phyloP scores from a whole-genome alignment of 2,113 vertebrate genomes.

The Charadrius vociferus region DNA sequence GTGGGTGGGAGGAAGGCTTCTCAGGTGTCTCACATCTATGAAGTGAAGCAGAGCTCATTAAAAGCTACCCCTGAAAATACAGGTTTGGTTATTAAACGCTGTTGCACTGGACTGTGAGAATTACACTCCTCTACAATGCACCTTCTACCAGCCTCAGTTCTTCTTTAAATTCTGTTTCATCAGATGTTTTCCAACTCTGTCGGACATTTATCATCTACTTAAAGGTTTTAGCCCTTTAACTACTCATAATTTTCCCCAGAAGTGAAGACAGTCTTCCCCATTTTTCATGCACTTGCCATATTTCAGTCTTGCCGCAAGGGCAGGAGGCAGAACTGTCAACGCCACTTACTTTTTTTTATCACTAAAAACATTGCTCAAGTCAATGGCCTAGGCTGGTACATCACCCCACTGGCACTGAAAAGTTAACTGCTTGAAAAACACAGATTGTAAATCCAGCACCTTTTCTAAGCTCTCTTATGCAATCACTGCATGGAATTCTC shows the following conservation, averaged over 20 bases:
- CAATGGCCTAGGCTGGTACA: background rate
- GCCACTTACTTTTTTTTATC: background rate
- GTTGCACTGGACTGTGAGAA: background rate
- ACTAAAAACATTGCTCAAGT: background rate
- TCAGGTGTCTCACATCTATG: background rate
- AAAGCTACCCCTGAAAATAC: background rate
- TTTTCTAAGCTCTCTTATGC: background rate
- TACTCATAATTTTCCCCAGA: background rate
- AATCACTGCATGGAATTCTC: background rate
- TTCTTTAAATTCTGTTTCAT: background rate
- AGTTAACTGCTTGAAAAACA: background rate
- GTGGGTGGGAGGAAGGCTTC: fast-evolving
- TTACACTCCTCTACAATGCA: background rate
- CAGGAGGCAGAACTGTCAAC: background rate
- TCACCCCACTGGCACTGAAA: background rate
- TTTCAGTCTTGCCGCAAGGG: background rate
- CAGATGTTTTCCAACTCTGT: background rate
- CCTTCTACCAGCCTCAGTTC: background rate
- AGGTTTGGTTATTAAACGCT: background rate
- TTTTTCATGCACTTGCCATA: background rate
- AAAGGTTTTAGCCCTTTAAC: background rate
- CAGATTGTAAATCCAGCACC: background rate
- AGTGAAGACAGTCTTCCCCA: background rate
- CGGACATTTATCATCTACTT: background rate
- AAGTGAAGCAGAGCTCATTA: background rate